Conservation (phyloP, 1,140 invertebrate genomes). For the Procambarus virginalis region DNA sequence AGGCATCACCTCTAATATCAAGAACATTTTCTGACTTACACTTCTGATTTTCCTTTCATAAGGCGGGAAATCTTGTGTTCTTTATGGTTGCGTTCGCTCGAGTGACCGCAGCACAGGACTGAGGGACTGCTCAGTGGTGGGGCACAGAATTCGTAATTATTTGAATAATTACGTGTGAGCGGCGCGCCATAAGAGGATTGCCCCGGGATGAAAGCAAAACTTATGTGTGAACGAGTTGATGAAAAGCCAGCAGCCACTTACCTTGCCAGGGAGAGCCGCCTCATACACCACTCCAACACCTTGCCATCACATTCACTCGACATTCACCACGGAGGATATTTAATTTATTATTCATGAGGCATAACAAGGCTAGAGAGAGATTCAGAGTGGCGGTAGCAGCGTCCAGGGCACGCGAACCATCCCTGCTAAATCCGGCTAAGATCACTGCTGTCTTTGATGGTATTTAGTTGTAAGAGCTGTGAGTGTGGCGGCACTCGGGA, state of each 20-base stretch:
- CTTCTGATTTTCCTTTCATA: constrained; percentile 9
- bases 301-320: no score
- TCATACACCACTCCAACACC: background rate
- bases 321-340: no score
- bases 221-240: background rate
- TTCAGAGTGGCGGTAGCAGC: background rate
- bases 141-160: constrained; percentile 27
- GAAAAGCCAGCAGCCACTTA: constrained; percentile 3
- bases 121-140: constrained; percentile 17
- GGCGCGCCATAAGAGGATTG: constrained; percentile 25
- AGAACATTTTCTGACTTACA: background rate
- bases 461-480: constrained; percentile 10
- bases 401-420: background rate
- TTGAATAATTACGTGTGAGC: constrained; percentile 30
- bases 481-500: background rate
- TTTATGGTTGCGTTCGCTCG: constrained; percentile 1
- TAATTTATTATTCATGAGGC: no score
- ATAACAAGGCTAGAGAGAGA: no score
- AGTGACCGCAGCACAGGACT: background rate
- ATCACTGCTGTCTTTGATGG: constrained; percentile 29
- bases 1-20: background rate
- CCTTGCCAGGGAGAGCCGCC: background rate
- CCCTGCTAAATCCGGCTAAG: constrained; percentile 17
- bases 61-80: background rate
- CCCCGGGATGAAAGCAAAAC: background rate